Evolutionary conservation across 2,888 invertebrate species (phyloP).

Genomic region (Drosophila acutilabella): DNA sequence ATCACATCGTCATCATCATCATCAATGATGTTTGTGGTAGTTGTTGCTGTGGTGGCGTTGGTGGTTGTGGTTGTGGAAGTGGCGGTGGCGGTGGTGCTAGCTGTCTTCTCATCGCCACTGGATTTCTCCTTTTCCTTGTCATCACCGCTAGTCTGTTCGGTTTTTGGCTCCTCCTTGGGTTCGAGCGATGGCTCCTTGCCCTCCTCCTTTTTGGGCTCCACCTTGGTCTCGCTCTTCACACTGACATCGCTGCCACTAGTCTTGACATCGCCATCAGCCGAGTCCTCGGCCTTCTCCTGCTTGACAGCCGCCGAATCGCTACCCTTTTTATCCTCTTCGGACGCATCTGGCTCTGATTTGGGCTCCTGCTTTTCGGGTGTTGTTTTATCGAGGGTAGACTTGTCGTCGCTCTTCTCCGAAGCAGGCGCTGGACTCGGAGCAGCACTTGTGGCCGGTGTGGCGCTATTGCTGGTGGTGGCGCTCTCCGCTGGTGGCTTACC

Average conservation of each 20-base stretch:
- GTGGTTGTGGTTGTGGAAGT: not conserved
- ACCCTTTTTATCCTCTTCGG: constrained; percentile 67
- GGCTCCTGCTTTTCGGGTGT: constrained; percentile 72
- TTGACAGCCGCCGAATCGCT: constrained; percentile 43
- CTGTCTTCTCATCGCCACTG: constrained; percentile 42
- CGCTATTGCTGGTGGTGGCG: constrained; percentile 87
- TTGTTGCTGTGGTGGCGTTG: constrained; percentile 53
- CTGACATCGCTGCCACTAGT: constrained; percentile 35
- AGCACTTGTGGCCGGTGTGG: constrained; percentile 89
- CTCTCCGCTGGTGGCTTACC: constrained; percentile 83
- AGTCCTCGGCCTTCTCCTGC: constrained; percentile 47
- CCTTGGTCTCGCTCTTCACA: constrained; percentile 59
- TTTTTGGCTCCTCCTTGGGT: constrained; percentile 58
- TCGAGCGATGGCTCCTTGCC: constrained; percentile 48
- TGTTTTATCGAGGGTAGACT: constrained; percentile 57
- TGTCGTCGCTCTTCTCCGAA: constrained; percentile 84
- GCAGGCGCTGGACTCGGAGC: constrained; percentile 90
- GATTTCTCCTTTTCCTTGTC: constrained; percentile 57
- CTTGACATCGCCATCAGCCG: constrained; percentile 35
- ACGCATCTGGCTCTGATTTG: constrained; percentile 77
- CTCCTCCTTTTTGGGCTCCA: constrained; percentile 54
- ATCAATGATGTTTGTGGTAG: constrained; percentile 74
- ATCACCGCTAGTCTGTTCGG: constrained; percentile 45
- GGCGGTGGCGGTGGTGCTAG: constrained; percentile 60
- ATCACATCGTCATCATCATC: constrained; percentile 85